Evolutionary conservation across 2,888 invertebrate species (phyloP).

Genomic region (Hetaerina titia): DNA sequence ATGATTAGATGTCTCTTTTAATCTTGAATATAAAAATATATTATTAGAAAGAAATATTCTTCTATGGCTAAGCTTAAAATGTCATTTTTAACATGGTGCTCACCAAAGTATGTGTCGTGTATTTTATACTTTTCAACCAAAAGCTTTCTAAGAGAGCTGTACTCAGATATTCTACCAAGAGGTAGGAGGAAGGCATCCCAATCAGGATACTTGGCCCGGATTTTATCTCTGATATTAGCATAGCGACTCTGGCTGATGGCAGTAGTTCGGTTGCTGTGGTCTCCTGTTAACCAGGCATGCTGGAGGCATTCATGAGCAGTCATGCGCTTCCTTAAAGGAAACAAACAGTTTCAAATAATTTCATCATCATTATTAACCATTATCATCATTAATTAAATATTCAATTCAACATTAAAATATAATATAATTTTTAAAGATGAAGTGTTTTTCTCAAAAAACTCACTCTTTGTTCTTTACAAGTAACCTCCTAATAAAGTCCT

Average conservation of each 20-base stretch:
- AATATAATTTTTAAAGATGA: too few relatives aligned
- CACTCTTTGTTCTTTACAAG: constrained; percentile 96
- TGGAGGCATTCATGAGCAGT: constrained; percentile 98
- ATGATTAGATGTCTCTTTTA: neutral
- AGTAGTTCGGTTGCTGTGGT: constrained; percentile 86
- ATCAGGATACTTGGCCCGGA: constrained; percentile 89
- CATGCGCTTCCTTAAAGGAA: constrained; percentile 89
- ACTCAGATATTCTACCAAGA: constrained; percentile 97
- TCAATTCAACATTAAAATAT: neutral
- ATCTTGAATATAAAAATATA: neutral
- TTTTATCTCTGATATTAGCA: constrained; percentile 91
- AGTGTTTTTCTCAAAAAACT: constrained; percentile 75
- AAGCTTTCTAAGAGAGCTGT: constrained; percentile 96
- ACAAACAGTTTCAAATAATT: constrained; percentile 62
- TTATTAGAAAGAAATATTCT: neutral
- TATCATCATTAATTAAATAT: constrained; percentile 41
- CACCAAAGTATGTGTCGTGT: constrained; percentile 96
- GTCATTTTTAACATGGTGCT: constrained; percentile 73
- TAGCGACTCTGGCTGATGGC: constrained; percentile 91
- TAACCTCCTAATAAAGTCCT: constrained; percentile 97
- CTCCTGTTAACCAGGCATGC: constrained; percentile 97
- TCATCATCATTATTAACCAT: neutral
- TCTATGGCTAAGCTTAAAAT: neutral
- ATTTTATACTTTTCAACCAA: constrained; percentile 98
- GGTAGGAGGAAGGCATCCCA: constrained; percentile 93